Evolutionary conservation across 2,113 vertebrate genomes (phyloP).

Genomic region (Panurus biarmicus): DNA sequence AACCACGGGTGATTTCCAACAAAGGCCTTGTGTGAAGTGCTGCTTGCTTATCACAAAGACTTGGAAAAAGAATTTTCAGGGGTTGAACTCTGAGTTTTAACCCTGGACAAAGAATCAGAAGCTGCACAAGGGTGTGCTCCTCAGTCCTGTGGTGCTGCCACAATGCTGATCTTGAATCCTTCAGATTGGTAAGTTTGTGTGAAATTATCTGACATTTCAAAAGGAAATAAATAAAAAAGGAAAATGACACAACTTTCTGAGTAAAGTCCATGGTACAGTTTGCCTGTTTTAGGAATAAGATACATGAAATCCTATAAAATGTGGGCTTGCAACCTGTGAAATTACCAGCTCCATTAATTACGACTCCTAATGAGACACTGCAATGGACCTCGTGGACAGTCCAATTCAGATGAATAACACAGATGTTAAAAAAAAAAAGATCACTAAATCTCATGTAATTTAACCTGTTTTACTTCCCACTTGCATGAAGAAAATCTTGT

Average conservation of each 20-base stretch:
- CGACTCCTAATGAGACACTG: not conserved
- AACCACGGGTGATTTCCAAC: slow-evolving; percentile 26
- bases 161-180: not conserved
- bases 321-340: not conserved
- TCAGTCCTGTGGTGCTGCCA: not conserved
- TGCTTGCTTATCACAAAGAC: not conserved
- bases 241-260: not conserved
- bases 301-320: rapidly evolving
- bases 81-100: not conserved
- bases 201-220: not conserved
- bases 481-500: not conserved
- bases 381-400: not conserved
- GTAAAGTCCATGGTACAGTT: not conserved
- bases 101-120: not conserved
- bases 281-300: not conserved
- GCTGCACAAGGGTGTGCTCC: not conserved
- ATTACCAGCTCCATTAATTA: not conserved
- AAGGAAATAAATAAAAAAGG: not conserved
- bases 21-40: slow-evolving; percentile 49
- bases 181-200: not conserved
- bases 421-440: not conserved
- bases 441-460: not conserved
- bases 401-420: not conserved
- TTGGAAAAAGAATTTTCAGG: not conserved
- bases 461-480: not conserved